phyloP scores from a whole-genome alignment of 2,113 vertebrate genomes.

The Lepus americanus region DNA sequence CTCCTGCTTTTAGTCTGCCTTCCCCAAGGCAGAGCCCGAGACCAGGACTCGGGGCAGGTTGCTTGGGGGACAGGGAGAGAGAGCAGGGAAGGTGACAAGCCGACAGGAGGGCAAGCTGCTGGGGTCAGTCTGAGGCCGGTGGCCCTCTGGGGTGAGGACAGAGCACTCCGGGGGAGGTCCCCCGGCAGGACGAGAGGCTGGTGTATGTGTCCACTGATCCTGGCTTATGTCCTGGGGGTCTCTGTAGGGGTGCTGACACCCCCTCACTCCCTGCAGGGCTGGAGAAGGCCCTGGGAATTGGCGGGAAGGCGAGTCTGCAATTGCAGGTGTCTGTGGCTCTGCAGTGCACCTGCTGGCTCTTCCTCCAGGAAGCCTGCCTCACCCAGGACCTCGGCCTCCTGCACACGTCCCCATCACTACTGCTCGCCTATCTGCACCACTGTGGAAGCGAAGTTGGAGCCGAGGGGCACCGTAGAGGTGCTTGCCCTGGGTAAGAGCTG shows the following conservation, averaged over 20 bases:
- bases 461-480: not conserved
- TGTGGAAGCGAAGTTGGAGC: not conserved
- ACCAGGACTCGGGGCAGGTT: not conserved
- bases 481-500: not conserved
- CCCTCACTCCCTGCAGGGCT: not conserved
- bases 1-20: not conserved
- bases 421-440: not conserved
- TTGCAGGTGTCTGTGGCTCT: not conserved
- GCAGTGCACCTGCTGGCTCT: not conserved
- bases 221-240: not conserved
- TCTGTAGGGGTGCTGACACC: not conserved
- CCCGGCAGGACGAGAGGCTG: not conserved
- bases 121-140: not conserved
- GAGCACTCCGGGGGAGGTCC: too few species aligned
- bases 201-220: too few species aligned
- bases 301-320: too few species aligned
- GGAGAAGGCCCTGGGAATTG: not conserved
- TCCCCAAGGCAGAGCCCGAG: not conserved
- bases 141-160: not conserved
- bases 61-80: rapidly evolving
- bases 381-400: not conserved
- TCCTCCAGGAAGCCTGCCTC: not conserved
- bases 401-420: rapidly evolving
- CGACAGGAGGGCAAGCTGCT: too few species aligned
- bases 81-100: not conserved